phyloP scores from a whole-genome alignment of 2,797 vertebrate genomes.

The Aotus griseimembra region DNA sequence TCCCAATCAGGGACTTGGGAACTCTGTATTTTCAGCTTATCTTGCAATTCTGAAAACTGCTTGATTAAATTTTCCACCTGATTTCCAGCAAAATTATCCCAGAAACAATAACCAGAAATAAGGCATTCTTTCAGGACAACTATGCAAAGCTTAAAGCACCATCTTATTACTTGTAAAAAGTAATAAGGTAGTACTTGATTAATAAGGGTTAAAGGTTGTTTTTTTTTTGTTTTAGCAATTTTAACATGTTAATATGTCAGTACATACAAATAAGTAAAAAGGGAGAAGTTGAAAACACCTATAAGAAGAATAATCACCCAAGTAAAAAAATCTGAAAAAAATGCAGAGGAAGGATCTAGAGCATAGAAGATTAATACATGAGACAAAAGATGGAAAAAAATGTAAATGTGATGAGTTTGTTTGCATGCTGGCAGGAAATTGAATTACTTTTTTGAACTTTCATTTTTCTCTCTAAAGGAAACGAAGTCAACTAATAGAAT shows the following conservation, averaged over 20 bases:
- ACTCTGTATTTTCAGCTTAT: not conserved
- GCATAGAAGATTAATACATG: not conserved
- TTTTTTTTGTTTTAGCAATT: not conserved
- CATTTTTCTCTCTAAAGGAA: not conserved
- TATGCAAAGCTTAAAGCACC: not conserved
- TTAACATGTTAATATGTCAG: not conserved
- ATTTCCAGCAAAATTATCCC: not conserved
- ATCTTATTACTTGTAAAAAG: no score
- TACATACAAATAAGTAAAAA: not conserved
- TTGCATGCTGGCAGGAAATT: not conserved
- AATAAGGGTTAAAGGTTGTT: not conserved
- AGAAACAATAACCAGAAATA: constrained; percentile 30
- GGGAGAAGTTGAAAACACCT: not conserved
- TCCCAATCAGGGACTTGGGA: not conserved
- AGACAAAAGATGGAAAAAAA: not conserved
- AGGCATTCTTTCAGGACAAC: not conserved
- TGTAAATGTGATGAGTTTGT: not conserved
- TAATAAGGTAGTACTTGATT: not conserved
- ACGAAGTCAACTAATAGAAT: not conserved
- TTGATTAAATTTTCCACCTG: not conserved
- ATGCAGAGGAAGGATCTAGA: not conserved
- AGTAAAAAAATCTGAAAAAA: not conserved
- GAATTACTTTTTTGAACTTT: not conserved
- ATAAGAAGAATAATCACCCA: not conserved
- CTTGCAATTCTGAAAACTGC: not conserved